Evolutionary conservation across 2,797 vertebrate genomes (phyloP), one percentile per base, ranked within the genome.

Genomic region (Chelidonichthys spinosus): DNA sequence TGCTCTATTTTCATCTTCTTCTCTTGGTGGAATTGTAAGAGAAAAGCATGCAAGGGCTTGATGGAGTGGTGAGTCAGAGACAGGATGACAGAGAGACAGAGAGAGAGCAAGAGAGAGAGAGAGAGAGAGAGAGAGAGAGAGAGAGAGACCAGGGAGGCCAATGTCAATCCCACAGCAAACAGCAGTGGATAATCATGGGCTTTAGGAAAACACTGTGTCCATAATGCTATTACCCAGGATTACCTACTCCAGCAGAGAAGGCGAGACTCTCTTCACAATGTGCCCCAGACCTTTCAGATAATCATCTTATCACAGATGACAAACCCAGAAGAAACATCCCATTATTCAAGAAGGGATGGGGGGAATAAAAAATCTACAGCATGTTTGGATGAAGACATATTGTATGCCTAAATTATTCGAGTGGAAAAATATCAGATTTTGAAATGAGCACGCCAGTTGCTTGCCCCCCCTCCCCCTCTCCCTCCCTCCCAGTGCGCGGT

Each of bases 161-260:
- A 74, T 92, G 92, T 94, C 91, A 94, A 93, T 93, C 90, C 91
- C 86, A 85, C 73, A 50, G 89, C 92, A 92, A 94, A 94, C 92
- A 92, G 91, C 91, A 85, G 89, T 85, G 89, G 92, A 93, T 92
- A 92, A 94, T 94, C 91, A 94, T 87, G 91, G 93, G 91, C 90
- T 94, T 94, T 94, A 92, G 92, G 91, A 89, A 93, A 94, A 94
- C 90, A 94, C 92, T 92, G 91, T 91, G 92, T 92, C 92, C 93
- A 90, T 93, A 94, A 94, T 93, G 93, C 91, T 94, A 93, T 93
- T 94, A 92, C 91, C 89, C 91, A 86, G 92, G 93, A 94, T 93
- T 94, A 94, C 93, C 91, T 93, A 92, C 93, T 94, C 93, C 92
- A 92, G 92, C 90, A 81, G 92, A 86, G 90, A 89, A 89, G 89